These are phyloP conservation scores for Anorthoa munda DNA, from an alignment of 2,888 invertebrate genomes.

Conservation along the genomic window DNA sequence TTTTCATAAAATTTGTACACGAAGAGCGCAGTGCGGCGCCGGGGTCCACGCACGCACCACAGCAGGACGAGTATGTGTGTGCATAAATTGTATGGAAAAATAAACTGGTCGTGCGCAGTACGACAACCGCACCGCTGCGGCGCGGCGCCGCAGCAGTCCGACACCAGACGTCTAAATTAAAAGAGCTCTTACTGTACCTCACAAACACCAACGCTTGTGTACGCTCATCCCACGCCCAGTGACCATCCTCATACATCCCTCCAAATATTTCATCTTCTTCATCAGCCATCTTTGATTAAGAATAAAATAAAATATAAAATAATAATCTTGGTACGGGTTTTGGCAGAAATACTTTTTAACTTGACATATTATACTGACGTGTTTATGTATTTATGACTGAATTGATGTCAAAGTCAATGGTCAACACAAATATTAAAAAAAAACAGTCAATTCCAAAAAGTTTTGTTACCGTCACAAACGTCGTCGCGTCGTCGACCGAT, in stretches of 20 bases:
- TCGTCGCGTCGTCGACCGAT: background rate
- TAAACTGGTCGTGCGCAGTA: no score
- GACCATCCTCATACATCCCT: conserved; percentile 86
- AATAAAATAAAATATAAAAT: background rate
- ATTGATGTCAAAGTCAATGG: conserved; percentile 1
- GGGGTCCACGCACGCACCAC: no score
- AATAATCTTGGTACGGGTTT: background rate
- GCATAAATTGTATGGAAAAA: no score
- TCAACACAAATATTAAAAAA: background rate
- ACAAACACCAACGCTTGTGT: conserved; percentile 76
- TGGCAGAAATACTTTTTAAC: background rate
- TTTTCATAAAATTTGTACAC: no score
- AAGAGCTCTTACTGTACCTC: conserved; percentile 68
- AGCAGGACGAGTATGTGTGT: no score
- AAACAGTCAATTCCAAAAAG: conserved; percentile 18
- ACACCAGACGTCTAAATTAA: no score
- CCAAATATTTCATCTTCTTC: conserved; percentile 84
- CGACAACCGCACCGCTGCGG: no score
- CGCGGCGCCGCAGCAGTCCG: no score
- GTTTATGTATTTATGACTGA: no score
- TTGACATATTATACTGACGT: background rate
- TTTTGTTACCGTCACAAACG: background rate
- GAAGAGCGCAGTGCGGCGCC: no score
- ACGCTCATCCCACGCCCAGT: conserved; percentile 89
- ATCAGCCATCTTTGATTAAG: conserved; percentile 30